Conservation (phyloP, 2,888 invertebrate species). For the Patella caerulea region DNA sequence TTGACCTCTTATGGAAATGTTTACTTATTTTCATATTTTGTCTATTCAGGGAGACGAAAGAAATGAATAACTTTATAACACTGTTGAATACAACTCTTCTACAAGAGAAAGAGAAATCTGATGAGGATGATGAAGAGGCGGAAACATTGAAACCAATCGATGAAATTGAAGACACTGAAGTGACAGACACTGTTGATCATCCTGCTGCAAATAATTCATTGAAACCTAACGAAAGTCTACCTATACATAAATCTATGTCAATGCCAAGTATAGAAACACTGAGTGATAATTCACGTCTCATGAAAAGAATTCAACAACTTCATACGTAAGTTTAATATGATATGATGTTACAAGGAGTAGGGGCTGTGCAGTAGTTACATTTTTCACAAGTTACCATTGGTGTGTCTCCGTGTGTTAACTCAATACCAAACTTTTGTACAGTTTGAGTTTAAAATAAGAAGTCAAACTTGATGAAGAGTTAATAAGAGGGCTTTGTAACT, state of each 20-base stretch:
- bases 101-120: constrained; percentile 52
- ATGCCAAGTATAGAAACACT: constrained; percentile 66
- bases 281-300: constrained; percentile 63
- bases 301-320: constrained; percentile 64
- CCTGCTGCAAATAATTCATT: not conserved
- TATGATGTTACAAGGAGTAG: no score
- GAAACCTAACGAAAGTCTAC: constrained; percentile 19
- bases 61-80: constrained; percentile 68
- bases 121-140: constrained; percentile 52
- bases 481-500: no score
- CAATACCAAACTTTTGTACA: no score
- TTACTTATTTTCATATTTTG: not conserved
- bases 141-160: constrained; percentile 8
- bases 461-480: no score
- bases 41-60: constrained; percentile 63
- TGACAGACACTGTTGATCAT: constrained; percentile 27
- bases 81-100: constrained; percentile 66
- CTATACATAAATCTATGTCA: constrained; percentile 53
- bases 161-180: constrained; percentile 25
- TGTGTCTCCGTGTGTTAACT: no score
- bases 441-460: no score
- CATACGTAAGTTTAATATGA: constrained; percentile 58
- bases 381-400: no score
- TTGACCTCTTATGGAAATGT: not conserved
- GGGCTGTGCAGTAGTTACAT: no score